phyloP scores from a whole-genome alignment of 2,113 vertebrate genomes.

The Xiphorhynchus elegans region DNA sequence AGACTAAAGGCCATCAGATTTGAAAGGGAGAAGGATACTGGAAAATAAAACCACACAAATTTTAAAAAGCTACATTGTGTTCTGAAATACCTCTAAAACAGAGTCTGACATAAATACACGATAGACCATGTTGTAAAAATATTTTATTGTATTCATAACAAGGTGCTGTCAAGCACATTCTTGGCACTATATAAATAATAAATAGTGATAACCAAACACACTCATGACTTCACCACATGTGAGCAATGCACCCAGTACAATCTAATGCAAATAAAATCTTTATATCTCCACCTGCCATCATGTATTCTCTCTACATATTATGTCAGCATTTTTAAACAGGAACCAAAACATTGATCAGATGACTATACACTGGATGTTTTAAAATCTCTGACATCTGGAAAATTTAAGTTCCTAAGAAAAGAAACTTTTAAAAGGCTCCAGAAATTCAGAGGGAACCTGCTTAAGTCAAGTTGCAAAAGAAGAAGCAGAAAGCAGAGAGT shows the following conservation, averaged over 20 bases:
- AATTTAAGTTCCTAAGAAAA: neutral
- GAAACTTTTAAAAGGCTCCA: neutral
- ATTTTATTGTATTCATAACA: constrained; percentile 9
- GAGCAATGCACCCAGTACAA: neutral
- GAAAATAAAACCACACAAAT: neutral
- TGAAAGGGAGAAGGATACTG: neutral
- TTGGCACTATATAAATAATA: constrained; percentile 23
- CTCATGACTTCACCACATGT: neutral
- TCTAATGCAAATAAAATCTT: neutral
- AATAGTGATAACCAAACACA: neutral
- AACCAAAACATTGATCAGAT: neutral
- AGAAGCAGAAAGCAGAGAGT: neutral
- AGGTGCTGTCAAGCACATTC: neutral
- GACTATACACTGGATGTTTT: neutral
- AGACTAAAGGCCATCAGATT: neutral
- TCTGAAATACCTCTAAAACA: neutral
- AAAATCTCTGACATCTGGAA: neutral
- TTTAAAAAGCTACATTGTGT: neutral
- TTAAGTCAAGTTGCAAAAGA: neutral
- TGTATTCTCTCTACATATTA: neutral
- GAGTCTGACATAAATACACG: neutral
- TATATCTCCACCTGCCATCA: neutral
- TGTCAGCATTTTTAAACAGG: neutral
- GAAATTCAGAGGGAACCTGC: neutral
- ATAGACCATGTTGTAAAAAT: neutral